Base-by-base conservation (phyloP, 2,113 vertebrate genomes). In the Echinops telfairi region DNA sequence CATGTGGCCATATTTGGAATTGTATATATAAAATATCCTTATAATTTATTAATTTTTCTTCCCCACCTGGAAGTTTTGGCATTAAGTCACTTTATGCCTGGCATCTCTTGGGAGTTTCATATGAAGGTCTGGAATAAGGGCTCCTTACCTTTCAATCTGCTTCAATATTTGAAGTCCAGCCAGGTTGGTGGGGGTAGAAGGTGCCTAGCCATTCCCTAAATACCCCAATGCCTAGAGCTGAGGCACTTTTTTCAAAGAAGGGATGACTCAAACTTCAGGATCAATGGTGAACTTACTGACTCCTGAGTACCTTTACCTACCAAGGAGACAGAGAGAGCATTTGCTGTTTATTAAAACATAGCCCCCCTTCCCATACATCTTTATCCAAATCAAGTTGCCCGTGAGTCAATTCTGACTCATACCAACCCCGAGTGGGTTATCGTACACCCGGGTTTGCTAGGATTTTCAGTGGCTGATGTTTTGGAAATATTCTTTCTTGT, bases 41-140 rank as follows among this genome's bases (percentile, higher is more conserved):
- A 94, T 95, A 94, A 97, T 95, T 96, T 96, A 97, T 97, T 96
- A 96, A 97, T 96, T 96, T 97, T 96, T 95, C 90, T 96, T 94
- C 88, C 81, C 94, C 97, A 97, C 97, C 97, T 96, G 97, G 93
- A 90, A 96, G 96, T 96, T 95, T 96, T 97, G 97, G 97, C 96
- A 95, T 90, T 73, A 73, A 89, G 87, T 96, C 86, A 81, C 83
- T 94, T 93, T 66, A 76, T 86, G 95, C 91, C 95, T 96, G 83
- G 93, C 87, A 93, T 83, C 53, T 90, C 90, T 73, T 90, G 88
- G 86, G 90, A 86, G 82, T 83, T 95, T 93, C 86, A 88, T 83
- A 68, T 73, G 64, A 77, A 81, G 93, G 73, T 53, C 92, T 89
- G 60, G 88, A 68, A 43, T 33, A 88, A 86, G 79, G 89, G 16